Evolutionary conservation across 2,113 vertebrate genomes (phyloP).

Genomic region (Carassius auratus): DNA sequence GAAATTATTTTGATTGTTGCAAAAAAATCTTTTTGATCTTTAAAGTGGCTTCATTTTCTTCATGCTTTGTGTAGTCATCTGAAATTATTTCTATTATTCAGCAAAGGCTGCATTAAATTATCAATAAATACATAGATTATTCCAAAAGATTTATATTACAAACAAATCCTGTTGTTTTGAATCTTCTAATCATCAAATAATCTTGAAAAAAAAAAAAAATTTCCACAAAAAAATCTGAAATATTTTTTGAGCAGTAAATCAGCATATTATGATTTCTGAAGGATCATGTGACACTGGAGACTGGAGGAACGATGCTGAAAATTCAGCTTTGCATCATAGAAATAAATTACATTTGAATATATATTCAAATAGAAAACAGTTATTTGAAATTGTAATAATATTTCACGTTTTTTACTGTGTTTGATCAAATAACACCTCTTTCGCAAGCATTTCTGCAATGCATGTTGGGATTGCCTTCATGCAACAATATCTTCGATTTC

Average conservation of each 20-base stretch:
- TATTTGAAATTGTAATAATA: no score
- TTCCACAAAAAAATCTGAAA: neutral
- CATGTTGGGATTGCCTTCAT: neutral
- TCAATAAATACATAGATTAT: neutral
- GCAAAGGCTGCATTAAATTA: neutral
- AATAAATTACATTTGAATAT: neutral
- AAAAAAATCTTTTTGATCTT: neutral
- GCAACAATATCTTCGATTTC: neutral
- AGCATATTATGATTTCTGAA: neutral
- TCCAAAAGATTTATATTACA: neutral
- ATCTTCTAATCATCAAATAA: no score
- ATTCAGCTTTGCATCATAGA: neutral
- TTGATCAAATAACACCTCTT: neutral
- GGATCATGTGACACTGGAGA: neutral
- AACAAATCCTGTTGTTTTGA: neutral
- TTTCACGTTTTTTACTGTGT: no score
- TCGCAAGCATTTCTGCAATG: neutral
- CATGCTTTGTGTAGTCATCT: neutral
- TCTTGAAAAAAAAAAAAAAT: neutral
- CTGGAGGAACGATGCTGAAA: neutral
- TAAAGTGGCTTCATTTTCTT: neutral
- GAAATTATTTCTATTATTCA: neutral
- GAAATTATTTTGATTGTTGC: conserved; percentile 1
- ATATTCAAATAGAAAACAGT: no score
- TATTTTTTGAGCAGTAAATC: neutral